phyloP scores from a whole-genome alignment of 2,113 vertebrate species.

The Uria lomvia region DNA sequence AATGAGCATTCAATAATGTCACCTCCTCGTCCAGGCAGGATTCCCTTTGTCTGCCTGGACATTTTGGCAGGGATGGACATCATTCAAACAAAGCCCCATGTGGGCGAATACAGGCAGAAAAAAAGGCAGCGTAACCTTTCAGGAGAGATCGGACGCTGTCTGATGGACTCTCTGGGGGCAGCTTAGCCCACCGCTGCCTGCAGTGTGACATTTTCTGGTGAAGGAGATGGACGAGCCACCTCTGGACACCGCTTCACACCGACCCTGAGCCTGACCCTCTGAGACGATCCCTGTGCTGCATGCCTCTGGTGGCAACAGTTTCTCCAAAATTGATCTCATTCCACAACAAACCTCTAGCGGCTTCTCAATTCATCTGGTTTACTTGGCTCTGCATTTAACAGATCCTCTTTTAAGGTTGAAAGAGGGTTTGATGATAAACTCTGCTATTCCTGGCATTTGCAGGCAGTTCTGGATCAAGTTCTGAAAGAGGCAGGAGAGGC shows the following conservation, averaged over 20 bases:
- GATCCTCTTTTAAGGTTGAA: neutral
- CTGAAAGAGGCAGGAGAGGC: neutral
- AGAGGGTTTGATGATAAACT: neutral
- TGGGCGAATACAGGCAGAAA: neutral
- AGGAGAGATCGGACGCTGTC: neutral
- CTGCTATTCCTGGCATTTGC: neutral
- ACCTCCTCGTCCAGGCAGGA: neutral
- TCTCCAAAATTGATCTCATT: neutral
- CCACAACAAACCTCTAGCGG: neutral
- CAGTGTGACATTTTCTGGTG: neutral
- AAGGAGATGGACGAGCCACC: neutral
- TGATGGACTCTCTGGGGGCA: neutral
- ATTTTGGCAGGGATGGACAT: neutral
- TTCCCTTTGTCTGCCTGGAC: neutral
- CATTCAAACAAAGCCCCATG: neutral
- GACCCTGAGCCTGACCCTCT: neutral
- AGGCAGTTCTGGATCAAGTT: neutral
- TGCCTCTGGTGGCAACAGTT: neutral
- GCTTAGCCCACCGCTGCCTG: neutral
- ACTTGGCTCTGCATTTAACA: neutral
- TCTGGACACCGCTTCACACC: neutral
- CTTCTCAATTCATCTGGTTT: neutral
- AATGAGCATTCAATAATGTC: neutral
- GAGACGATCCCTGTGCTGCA: neutral
- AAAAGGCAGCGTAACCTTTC: neutral